Conservation (phyloP, 2,113 vertebrate genomes). For the Neoarius graeffei region DNA sequence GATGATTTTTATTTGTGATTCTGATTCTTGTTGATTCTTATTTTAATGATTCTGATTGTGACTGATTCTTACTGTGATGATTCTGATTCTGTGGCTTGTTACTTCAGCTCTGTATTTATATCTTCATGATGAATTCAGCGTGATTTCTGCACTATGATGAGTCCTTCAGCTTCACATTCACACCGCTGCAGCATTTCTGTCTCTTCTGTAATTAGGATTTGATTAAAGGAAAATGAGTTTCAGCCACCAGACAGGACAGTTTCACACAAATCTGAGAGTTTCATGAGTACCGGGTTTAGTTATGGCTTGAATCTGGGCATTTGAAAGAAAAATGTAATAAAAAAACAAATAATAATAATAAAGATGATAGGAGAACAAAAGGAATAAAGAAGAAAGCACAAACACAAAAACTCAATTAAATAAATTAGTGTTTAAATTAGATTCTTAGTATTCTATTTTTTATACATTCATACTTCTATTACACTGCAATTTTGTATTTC, state of each 20-base stretch:
- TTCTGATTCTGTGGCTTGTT: background rate
- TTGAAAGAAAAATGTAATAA: background rate
- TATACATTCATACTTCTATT: background rate
- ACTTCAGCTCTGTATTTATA: background rate
- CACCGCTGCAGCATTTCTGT: background rate
- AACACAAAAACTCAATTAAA: background rate
- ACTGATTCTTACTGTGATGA: background rate
- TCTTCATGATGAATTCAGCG: background rate
- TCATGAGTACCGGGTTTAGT: background rate
- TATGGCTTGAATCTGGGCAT: background rate
- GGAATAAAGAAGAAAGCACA: background rate
- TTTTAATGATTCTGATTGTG: background rate
- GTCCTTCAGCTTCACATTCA: background rate
- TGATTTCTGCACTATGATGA: slow-evolving; percentile 15
- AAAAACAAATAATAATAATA: too few species aligned
- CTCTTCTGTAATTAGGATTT: slow-evolving; percentile 5
- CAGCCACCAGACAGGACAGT: background rate
- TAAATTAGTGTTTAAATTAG: background rate
- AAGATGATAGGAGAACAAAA: background rate
- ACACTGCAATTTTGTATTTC: background rate
- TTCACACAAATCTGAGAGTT: background rate
- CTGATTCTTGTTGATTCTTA: background rate
- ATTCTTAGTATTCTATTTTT: background rate
- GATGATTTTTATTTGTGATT: background rate
- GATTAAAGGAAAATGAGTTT: slow-evolving; percentile 28